Conservation (phyloP, 2,113 vertebrate genomes). For the Elachura formosa region DNA sequence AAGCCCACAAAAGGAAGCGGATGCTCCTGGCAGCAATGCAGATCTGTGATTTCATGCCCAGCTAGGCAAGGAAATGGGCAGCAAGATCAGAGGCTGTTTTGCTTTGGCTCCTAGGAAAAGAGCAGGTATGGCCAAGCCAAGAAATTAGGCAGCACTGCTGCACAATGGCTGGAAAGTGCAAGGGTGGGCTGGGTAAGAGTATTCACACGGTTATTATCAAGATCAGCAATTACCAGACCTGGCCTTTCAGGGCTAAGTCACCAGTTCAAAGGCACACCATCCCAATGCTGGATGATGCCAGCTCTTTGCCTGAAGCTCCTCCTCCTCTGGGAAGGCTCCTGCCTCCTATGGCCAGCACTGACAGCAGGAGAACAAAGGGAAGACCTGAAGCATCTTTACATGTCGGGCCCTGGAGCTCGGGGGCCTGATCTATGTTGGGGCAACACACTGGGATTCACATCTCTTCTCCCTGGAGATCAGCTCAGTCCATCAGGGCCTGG, state of each 20-base stretch:
- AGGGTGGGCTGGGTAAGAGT: not conserved
- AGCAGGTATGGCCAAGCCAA: not conserved
- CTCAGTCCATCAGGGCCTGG: not conserved
- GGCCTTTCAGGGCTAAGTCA: not conserved
- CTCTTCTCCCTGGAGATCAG: not conserved
- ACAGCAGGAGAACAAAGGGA: not conserved
- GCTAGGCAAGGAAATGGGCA: conserved; percentile 33
- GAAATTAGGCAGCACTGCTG: accelerated
- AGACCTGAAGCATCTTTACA: not conserved
- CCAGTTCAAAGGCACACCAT: not conserved
- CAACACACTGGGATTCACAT: not conserved
- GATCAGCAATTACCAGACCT: not conserved
- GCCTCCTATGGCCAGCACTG: accelerated
- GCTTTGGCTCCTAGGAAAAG: not conserved
- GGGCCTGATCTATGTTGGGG: not conserved
- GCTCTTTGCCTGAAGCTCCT: not conserved
- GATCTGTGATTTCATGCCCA: not conserved
- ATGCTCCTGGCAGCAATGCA: not conserved
- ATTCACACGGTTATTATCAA: not conserved
- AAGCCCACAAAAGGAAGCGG: not conserved
- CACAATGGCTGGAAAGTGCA: conserved; percentile 21
- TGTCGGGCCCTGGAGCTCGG: accelerated
- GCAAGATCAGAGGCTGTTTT: conserved; percentile 1
- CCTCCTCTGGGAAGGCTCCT: not conserved
- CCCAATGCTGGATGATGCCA: not conserved